A percentile compares a stretch with the other conserved stretches of the same genome.
These are phyloP conservation scores for Allophyes oxyacanthae DNA, from an alignment of 2,888 invertebrate genomes.

Conservation along the genomic window DNA sequence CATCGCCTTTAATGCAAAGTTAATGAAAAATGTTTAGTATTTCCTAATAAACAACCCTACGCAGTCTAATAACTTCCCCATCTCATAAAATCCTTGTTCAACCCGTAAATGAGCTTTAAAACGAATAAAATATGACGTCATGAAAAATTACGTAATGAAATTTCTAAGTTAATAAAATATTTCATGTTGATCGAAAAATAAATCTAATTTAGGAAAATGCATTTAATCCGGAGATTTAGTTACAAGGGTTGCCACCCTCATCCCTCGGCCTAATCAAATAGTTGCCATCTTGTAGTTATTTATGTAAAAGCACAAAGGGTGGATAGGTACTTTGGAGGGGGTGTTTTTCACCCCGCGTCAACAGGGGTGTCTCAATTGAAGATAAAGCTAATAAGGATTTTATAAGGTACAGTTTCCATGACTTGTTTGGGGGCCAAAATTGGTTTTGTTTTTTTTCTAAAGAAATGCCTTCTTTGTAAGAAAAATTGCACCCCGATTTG, in stretches of 20 bases:
- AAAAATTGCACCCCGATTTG: too few species aligned
- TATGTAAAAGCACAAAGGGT: slow-evolving; percentile 69
- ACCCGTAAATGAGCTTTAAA: slow-evolving; percentile 49
- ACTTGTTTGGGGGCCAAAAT: slow-evolving; percentile 25
- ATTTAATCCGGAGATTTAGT: slow-evolving; percentile 63
- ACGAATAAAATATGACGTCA: slow-evolving; percentile 49
- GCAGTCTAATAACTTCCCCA: slow-evolving; percentile 31
- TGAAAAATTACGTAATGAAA: slow-evolving; percentile 64
- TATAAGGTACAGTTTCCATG: slow-evolving; percentile 70
- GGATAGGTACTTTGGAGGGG: slow-evolving; percentile 50
- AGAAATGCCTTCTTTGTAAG: too few species aligned
- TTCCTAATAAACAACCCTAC: slow-evolving; percentile 26
- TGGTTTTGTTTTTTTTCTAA: slow-evolving; percentile 12
- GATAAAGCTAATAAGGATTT: slow-evolving; percentile 84
- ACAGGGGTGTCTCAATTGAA: slow-evolving; percentile 63
- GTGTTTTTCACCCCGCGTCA: slow-evolving; percentile 71
- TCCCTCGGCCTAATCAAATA: slow-evolving; percentile 81
- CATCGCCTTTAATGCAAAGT: slow-evolving; percentile 6
- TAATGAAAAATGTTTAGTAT: slow-evolving; percentile 36
- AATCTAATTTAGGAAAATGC: slow-evolving; percentile 80
- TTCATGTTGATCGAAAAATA: slow-evolving; percentile 70
- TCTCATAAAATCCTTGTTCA: slow-evolving; percentile 39
- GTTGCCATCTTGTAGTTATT: slow-evolving; percentile 78
- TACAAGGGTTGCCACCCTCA: slow-evolving; percentile 65
- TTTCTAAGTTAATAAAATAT: slow-evolving; percentile 67